A percentile compares a stretch with the other conserved stretches of the same genome.
Conservation (phyloP, 2,797 vertebrate species). For the Smutsia temminckii region DNA sequence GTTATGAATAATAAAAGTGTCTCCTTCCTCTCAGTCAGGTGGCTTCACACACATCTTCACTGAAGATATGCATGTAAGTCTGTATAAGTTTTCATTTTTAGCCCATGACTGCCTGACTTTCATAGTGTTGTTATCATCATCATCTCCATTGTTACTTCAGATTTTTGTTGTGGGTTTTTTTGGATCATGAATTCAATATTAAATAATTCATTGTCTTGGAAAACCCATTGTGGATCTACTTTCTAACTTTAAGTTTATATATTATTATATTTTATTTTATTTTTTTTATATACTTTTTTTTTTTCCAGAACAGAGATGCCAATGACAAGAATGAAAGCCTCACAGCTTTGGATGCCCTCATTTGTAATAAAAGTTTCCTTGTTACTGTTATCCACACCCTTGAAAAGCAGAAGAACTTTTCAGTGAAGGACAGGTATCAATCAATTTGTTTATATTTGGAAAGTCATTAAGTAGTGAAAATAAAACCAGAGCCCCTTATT, state of each 20-base stretch:
- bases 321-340: constrained; percentile 88
- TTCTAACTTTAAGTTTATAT: constrained; percentile 60
- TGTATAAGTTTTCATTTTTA: constrained; percentile 63
- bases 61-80: constrained; percentile 88
- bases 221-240: constrained; percentile 60
- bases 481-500: background rate
- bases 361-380: constrained; percentile 94
- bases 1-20: constrained; percentile 77
- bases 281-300: constrained; percentile 46
- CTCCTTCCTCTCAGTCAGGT: constrained; percentile 85
- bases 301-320: constrained; percentile 85
- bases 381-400: constrained; percentile 93
- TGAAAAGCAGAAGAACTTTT: constrained; percentile 95
- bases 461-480: background rate
- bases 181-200: constrained; percentile 56
- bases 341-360: constrained; percentile 89
- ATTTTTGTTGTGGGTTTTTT: constrained; percentile 60
- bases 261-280: background rate
- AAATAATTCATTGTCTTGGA: constrained; percentile 68
- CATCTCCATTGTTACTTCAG: constrained; percentile 49
- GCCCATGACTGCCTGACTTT: constrained; percentile 34
- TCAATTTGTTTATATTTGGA: constrained; percentile 3
- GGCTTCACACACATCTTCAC: constrained; percentile 86
- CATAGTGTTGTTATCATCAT: background rate
- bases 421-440: constrained; percentile 93